phyloP scores from a whole-genome alignment of 2,888 invertebrate genomes.

The Dexiosoma caninum region DNA sequence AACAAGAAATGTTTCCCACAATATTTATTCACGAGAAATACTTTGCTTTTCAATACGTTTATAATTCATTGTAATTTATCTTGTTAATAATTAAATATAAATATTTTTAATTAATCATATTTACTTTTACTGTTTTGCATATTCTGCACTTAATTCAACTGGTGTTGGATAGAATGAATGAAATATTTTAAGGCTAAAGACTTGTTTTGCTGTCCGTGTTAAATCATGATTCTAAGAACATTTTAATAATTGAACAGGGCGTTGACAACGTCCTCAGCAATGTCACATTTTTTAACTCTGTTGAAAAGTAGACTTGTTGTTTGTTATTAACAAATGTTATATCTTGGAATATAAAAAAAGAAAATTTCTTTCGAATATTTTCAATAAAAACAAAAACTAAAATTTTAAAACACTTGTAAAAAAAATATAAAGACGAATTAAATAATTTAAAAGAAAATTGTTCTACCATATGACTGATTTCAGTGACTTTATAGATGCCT shows the following conservation, averaged over 20 bases:
- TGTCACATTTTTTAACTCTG: no score
- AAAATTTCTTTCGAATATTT: no score
- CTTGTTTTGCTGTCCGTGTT: background rate
- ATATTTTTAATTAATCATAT: conserved; percentile 45
- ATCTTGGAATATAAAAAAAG: no score
- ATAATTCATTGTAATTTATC: conserved; percentile 22
- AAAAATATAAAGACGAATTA: no score
- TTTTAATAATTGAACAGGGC: conserved; percentile 38
- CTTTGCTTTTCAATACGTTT: background rate
- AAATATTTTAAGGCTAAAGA: background rate
- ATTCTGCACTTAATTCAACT: conserved; percentile 25
- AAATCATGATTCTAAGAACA: conserved; percentile 36
- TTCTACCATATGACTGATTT: no score
- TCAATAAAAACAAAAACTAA: no score
- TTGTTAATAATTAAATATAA: conserved; percentile 19
- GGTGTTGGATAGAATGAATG: background rate
- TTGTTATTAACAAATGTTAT: no score
- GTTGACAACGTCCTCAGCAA: conserved; percentile 54
- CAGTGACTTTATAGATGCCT: no score
- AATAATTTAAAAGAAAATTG: no score
- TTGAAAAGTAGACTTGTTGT: no score
- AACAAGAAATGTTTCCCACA: conserved; percentile 21
- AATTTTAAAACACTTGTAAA: no score
- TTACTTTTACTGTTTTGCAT: conserved; percentile 31
- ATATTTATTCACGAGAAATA: conserved; percentile 9